Base-by-base conservation (phyloP, 2,888 invertebrate species). In the Ormyrus rosae region DNA sequence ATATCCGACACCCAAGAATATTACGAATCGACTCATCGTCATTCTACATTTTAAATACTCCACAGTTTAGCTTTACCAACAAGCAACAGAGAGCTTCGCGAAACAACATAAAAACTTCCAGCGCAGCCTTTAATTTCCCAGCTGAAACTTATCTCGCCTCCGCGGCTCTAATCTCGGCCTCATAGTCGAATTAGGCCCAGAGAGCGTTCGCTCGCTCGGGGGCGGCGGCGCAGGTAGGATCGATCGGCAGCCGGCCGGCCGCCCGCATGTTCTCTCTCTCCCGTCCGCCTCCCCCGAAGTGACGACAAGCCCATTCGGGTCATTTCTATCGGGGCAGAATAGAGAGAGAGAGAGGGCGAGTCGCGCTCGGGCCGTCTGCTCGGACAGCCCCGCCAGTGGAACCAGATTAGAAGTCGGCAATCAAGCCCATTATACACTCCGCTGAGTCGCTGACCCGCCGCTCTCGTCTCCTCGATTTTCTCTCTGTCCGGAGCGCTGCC, bases 371-470 rank as follows among this genome's bases (percentile, higher is more conserved):
- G 19, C 77, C 73, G 82, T 84, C 78, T 79, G 81, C 67, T 83
- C 82, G 80, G 85, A 86, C 87, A 86, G 85, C 78, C 19, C 19
- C 85, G 85, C 85, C 86, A 86, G 86, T 86, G 85, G 87, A 87
- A 86, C 87, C 87, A 88, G 89, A 89, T 90, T 89, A 89, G 89
- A 90, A 89, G 88, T 87, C 88, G 87, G 89, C 90, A 89, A 90
- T 90, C 89, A 89, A 89, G 89, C 87, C 90, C 89, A 90, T 90
- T 90, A 90, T 90, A 89, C 89, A 90, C 89, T 89, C 88, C 86
- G 88, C 87, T 89, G 90, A 89, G 19, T 70, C 72, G 72, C 87
- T 56, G n/a, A 46, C 51, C 64, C 61, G 88, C 88, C 88, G 89
- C 88, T 19, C 19, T 19, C 19, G 19, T 19, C 19, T 19, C 19